These are phyloP conservation scores for Pardalotus punctatus DNA, from an alignment of 2,113 vertebrate species.

Conservation along the genomic window DNA sequence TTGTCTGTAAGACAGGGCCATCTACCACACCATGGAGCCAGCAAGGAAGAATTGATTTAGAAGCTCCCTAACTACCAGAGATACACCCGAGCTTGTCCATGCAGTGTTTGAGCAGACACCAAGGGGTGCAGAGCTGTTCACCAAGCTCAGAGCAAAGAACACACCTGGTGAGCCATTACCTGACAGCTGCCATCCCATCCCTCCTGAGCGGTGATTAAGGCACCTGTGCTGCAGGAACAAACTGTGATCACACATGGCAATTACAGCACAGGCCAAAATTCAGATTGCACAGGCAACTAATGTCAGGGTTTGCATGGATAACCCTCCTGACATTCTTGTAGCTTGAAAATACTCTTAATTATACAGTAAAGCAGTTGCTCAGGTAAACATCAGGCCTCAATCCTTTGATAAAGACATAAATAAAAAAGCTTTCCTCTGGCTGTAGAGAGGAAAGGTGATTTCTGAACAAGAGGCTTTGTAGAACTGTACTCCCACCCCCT, in stretches of 20 bases:
- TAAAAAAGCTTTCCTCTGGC: background rate
- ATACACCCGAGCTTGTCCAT: too few relatives aligned
- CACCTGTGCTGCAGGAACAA: background rate
- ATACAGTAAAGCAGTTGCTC: background rate
- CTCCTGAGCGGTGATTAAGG: background rate
- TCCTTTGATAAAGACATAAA: background rate
- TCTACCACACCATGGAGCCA: background rate
- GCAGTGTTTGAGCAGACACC: accelerated
- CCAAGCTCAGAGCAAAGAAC: background rate
- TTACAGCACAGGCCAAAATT: background rate
- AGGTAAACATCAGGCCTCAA: background rate
- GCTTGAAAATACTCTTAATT: background rate
- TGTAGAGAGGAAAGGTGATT: background rate
- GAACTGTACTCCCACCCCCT: background rate
- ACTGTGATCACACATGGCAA: background rate
- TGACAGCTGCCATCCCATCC: background rate
- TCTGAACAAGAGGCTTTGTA: background rate
- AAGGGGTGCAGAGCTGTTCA: background rate
- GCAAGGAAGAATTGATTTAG: background rate
- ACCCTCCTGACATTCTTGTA: background rate
- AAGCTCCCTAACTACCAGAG: background rate
- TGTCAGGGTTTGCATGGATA: background rate
- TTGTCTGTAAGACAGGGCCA: background rate
- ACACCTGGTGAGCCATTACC: background rate
- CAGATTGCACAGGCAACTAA: background rate